Percentiles rank a stretch among this genome's conserved stretches.
Evolutionary conservation across 2,797 vertebrate species (phyloP).

Genomic region (Peromyscus eremicus): DNA sequence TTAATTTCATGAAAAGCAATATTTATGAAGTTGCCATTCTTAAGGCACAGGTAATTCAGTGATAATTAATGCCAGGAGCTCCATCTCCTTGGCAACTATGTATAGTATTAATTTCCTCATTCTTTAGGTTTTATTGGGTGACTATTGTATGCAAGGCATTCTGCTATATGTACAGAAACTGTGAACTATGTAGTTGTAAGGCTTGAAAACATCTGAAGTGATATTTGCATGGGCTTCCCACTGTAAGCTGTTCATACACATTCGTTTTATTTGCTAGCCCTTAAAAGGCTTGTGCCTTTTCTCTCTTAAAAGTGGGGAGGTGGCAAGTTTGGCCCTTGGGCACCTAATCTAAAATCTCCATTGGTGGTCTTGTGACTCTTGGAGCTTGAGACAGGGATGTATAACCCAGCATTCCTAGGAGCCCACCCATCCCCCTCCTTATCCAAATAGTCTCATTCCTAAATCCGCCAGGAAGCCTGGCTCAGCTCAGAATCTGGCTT

Average conservation of each 20-base stretch:
- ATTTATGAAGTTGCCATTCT: slow-evolving; percentile 77
- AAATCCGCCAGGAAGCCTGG: slow-evolving; percentile 59
- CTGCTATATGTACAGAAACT: slow-evolving; percentile 3
- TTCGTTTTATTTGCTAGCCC: slow-evolving; percentile 34
- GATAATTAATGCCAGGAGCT: slow-evolving; percentile 67
- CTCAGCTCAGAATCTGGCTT: slow-evolving; percentile 16
- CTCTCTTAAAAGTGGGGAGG: neutral
- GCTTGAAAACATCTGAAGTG: slow-evolving; percentile 45
- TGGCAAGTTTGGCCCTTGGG: slow-evolving; percentile 56
- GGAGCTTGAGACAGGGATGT: neutral
- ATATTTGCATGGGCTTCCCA: slow-evolving; percentile 4
- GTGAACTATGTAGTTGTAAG: slow-evolving; percentile 26
- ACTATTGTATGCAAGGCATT: slow-evolving; percentile 32
- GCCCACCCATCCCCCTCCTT: neutral
- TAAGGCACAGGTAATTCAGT: slow-evolving; percentile 68
- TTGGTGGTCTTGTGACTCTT: slow-evolving; percentile 68
- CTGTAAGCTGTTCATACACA: slow-evolving; percentile 20
- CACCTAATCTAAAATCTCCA: slow-evolving; percentile 63
- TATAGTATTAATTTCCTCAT: slow-evolving; percentile 63
- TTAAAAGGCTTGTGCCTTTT: slow-evolving; percentile 61
- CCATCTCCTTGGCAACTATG: slow-evolving; percentile 73
- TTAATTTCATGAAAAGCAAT: slow-evolving; percentile 71
- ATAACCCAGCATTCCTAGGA: slow-evolving; percentile 57
- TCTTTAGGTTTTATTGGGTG: slow-evolving; percentile 65
- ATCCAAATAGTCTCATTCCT: slow-evolving; percentile 36